Evolutionary conservation across 2,888 invertebrate species (phyloP), one percentile per base, ranked within the genome.

Genomic region (Rhagium mordax): DNA sequence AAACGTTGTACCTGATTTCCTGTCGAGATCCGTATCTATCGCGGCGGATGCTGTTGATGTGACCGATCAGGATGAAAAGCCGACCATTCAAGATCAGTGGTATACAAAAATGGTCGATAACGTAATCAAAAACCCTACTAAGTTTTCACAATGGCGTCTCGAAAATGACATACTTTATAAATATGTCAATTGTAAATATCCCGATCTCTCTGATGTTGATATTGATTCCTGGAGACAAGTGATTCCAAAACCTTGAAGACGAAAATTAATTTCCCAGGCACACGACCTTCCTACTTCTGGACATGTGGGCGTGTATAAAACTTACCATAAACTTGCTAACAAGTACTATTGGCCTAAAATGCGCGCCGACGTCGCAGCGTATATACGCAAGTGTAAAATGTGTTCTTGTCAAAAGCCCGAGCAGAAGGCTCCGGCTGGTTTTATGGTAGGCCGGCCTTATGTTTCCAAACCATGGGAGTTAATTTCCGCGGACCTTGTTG

Each of bases 401-500:
- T 60, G 59, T 33, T 60, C 33, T 15, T 60, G 59, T 59, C 27
- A 59, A 3, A 74, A 74, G 62, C 67, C 62, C 2, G 71, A 68
- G 16, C 68, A 41, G 51, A 61, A 72, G 8, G 13, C 24, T 5
- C 72, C 67, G 3, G 21, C 68, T 16, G 77, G 74, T 1, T 57
- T 68, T 8, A 74, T 77, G 74, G 33, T 55, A 2, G 29, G 47
- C 10, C 15, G 71, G 13, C 64, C 66, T 4, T 13, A 24, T 33
- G 48, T 70, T 53, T 47, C 33, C 13, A 71, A 62, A 53, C 70
- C 72, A 33, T 79, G 72, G 74, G 64, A 79, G 48, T 10, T 75
- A 15, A 70, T 79, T 18, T 67, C 66, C 41, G 49, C 70, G 5
- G 74, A 80, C 71, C 57, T 79, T 2, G 68, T 78, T 3, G 78